Percentiles rank a stretch among this genome's conserved stretches.
Evolutionary conservation across 2,113 vertebrate species (phyloP).

Genomic region (Pachyramphus minor): DNA sequence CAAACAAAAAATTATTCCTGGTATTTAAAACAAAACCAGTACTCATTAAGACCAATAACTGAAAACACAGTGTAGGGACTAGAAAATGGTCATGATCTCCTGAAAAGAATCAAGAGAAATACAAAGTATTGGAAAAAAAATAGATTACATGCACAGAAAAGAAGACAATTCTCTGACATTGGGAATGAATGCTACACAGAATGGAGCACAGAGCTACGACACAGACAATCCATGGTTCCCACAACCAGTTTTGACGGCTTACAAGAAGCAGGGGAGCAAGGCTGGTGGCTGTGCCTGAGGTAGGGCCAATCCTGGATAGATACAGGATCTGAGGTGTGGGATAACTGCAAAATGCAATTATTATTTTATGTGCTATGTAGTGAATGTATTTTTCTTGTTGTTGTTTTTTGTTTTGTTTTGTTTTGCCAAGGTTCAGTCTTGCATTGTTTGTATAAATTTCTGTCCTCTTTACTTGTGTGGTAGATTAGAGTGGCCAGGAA

Average conservation of each 20-base stretch:
- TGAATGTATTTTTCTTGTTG: background rate
- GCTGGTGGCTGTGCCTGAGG: background rate
- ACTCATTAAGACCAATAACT: background rate
- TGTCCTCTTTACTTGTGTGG: background rate
- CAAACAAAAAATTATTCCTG: background rate
- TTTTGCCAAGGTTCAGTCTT: background rate
- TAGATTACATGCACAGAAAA: background rate
- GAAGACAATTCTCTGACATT: background rate
- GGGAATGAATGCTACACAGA: background rate
- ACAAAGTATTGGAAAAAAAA: background rate
- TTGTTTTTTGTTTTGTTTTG: background rate
- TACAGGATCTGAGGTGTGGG: background rate
- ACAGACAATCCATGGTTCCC: background rate
- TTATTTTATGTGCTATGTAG: background rate
- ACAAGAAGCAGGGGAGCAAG: background rate
- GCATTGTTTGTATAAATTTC: background rate
- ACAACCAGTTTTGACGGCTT: background rate
- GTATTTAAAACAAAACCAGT: background rate
- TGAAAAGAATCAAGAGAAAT: background rate
- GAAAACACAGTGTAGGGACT: background rate
- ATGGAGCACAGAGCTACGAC: background rate
- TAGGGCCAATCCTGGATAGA: background rate
- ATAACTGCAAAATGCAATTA: background rate
- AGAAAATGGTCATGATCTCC: background rate
- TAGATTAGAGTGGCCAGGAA: background rate